These are phyloP conservation scores for Philaenus spumarius DNA, from an alignment of 1,140 invertebrate species.

Conservation along the genomic window DNA sequence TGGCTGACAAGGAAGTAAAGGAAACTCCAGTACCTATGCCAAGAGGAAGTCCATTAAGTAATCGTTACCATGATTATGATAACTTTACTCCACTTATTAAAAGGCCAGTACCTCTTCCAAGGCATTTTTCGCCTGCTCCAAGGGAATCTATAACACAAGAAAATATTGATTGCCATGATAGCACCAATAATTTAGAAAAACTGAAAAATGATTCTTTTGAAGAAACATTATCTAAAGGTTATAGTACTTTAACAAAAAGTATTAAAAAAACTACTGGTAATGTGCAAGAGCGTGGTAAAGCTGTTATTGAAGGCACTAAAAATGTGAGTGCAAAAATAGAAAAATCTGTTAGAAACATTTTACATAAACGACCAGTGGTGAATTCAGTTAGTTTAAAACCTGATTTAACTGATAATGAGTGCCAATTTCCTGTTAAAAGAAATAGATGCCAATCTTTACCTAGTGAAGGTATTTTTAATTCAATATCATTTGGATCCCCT, in stretches of 20 bases:
- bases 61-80: neutral
- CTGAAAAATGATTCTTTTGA: neutral
- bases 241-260: slow-evolving; percentile 16
- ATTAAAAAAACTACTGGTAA: slow-evolving; percentile 24
- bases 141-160: neutral
- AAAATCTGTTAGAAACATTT: slow-evolving; percentile 26
- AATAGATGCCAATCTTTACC: slow-evolving; percentile 40
- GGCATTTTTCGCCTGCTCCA: neutral
- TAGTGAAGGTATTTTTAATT: slow-evolving; percentile 41
- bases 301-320: slow-evolving; percentile 30
- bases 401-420: slow-evolving; percentile 4
- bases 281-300: slow-evolving; percentile 28
- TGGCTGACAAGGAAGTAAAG: no score
- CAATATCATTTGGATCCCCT: slow-evolving; percentile 44
- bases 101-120: slow-evolving; percentile 23
- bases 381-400: neutral
- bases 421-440: slow-evolving; percentile 22
- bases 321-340: slow-evolving; percentile 29
- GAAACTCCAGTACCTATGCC: slow-evolving; percentile 1
- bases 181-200: neutral
- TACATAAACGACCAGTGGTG: slow-evolving; percentile 23
- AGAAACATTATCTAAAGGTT: slow-evolving; percentile 13
- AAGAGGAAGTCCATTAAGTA: neutral
- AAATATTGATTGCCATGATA: neutral
- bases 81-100: neutral